phyloP scores from a whole-genome alignment of 1,140 invertebrate genomes.

The Pseudomyrmex sp. region DNA sequence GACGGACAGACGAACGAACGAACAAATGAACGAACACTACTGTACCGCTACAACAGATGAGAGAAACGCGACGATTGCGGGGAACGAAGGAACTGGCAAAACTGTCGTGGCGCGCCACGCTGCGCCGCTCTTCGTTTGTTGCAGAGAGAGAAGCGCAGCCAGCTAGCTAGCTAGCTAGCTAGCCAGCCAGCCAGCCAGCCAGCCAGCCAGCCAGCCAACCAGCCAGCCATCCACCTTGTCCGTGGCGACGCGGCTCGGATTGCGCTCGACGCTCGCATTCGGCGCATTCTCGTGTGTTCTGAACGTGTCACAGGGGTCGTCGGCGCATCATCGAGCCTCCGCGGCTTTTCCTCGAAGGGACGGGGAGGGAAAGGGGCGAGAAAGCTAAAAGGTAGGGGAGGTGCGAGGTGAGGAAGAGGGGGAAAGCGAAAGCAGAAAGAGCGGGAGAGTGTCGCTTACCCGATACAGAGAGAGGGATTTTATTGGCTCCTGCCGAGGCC shows the following conservation, averaged over 20 bases:
- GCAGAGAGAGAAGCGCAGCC: neutral
- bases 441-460: conserved; percentile 47
- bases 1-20: too few species aligned
- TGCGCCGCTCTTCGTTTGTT: neutral
- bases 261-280: conserved; percentile 3
- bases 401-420: conserved; percentile 64
- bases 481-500: conserved; percentile 58
- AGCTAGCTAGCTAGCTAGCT: too few species aligned
- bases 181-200: neutral
- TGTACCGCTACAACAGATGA: neutral
- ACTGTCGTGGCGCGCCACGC: conserved; percentile 18
- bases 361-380: neutral
- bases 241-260: conserved; percentile 5
- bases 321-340: conserved; percentile 26
- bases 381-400: conserved; percentile 21
- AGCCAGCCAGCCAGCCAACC: neutral
- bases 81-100: conserved; percentile 19
- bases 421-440: conserved; percentile 52
- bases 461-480: conserved; percentile 37
- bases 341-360: conserved; percentile 28
- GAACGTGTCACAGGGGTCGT: conserved; percentile 26
- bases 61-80: conserved; percentile 33
- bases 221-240: neutral
- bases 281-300: conserved; percentile 26
- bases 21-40: neutral